These are phyloP conservation scores for Erythrolamprus reginae DNA, from an alignment of 2,113 vertebrate species.

Conservation along the genomic window DNA sequence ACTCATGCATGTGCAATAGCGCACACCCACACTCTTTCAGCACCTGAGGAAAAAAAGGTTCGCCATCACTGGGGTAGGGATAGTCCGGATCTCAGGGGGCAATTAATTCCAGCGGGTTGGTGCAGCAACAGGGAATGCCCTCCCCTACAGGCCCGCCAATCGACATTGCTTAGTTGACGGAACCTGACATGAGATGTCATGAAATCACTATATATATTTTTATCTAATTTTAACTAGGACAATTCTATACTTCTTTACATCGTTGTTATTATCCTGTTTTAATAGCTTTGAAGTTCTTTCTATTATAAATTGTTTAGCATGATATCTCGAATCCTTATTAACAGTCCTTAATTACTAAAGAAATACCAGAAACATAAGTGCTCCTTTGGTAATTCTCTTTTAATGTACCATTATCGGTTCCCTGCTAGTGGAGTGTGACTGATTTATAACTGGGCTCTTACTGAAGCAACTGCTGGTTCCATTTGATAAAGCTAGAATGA, in stretches of 20 bases:
- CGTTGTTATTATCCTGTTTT: not conserved
- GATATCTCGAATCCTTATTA: not conserved
- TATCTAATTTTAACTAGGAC: not conserved
- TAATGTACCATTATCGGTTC: not conserved
- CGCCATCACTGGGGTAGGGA: too few relatives aligned
- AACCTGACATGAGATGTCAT: too few relatives aligned
- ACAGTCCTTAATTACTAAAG: not conserved
- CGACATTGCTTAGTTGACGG: too few relatives aligned
- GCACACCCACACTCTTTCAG: too few relatives aligned
- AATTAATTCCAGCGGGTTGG: too few relatives aligned
- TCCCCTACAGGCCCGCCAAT: too few relatives aligned
- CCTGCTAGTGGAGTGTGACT: not conserved
- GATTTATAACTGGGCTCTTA: not conserved
- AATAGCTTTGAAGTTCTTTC: not conserved
- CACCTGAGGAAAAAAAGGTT: too few relatives aligned
- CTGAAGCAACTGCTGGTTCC: not conserved
- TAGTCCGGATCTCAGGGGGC: too few relatives aligned
- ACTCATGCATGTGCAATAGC: too few relatives aligned
- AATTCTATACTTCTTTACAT: not conserved
- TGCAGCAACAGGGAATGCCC: too few relatives aligned
- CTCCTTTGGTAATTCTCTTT: not conserved
- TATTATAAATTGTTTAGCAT: not conserved
- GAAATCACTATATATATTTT: not conserved
- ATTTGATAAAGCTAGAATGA: not conserved
- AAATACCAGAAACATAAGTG: not conserved